A percentile compares a stretch with the other conserved stretches of the same genome.
phyloP scores from a whole-genome alignment of 1,140 invertebrate genomes.

The Helicorthomorpha holstii region DNA sequence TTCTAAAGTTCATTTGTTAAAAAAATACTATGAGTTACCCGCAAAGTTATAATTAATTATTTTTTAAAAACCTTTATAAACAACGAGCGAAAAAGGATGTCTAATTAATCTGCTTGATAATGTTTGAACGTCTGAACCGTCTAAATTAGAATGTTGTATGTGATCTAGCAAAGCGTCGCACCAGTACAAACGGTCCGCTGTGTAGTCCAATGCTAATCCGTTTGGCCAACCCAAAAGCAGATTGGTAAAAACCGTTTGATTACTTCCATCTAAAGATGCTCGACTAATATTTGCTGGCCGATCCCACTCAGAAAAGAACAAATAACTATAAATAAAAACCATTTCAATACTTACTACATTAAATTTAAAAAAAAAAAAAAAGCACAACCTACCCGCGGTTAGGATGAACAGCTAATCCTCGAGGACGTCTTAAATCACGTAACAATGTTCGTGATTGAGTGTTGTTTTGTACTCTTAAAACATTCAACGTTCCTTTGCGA shows the following conservation, averaged over 20 bases:
- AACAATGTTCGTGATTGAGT: slow-evolving; percentile 66
- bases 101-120: slow-evolving; percentile 73
- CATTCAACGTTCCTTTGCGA: slow-evolving; percentile 84
- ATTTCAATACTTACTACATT: no score
- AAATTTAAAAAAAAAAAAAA: slow-evolving; percentile 5
- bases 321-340: slow-evolving; percentile 40
- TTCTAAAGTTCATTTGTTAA: slow-evolving; percentile 29
- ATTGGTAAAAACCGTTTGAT: slow-evolving; percentile 73
- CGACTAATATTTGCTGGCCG: slow-evolving; percentile 86
- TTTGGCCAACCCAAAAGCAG: slow-evolving; percentile 92
- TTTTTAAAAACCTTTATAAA: slow-evolving; percentile 43
- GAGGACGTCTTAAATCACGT: slow-evolving; percentile 72
- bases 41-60: background rate
- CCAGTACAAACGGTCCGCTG: slow-evolving; percentile 74
- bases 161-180: slow-evolving; percentile 88
- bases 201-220: slow-evolving; percentile 81
- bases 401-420: slow-evolving; percentile 91
- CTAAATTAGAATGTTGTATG: slow-evolving; percentile 85
- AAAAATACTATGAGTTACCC: background rate
- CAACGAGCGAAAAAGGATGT: slow-evolving; percentile 92
- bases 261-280: slow-evolving; percentile 70
- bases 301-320: slow-evolving; percentile 94
- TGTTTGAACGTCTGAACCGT: slow-evolving; percentile 81
- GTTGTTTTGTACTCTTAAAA: slow-evolving; percentile 69
- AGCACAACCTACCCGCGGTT: slow-evolving; percentile 48